phyloP scores from a whole-genome alignment of 2,888 invertebrate genomes.

The Noctua janthina region DNA sequence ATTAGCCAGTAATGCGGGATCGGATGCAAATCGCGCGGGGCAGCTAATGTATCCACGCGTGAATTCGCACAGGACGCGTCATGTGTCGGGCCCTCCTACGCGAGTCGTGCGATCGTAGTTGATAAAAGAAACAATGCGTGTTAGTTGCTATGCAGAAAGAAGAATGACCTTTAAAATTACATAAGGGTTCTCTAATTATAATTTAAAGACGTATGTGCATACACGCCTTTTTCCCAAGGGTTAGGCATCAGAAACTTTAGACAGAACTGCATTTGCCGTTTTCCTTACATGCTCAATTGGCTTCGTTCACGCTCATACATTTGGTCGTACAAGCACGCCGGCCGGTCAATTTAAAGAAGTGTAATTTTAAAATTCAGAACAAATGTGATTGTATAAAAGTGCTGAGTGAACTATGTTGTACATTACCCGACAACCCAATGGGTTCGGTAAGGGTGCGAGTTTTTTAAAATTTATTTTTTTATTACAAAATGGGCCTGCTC shows the following conservation, averaged over 20 bases:
- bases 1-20: constrained; percentile 58
- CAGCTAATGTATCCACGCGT: constrained; percentile 79
- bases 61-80: constrained; percentile 71
- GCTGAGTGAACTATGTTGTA: background rate
- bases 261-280: background rate
- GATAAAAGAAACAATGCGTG: background rate
- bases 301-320: background rate
- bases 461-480: no score
- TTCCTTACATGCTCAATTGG: background rate
- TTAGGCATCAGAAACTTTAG: background rate
- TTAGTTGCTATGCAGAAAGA: background rate
- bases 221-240: background rate
- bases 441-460: background rate
- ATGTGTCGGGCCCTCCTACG: constrained; percentile 24
- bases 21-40: constrained; percentile 82
- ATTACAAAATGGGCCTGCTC: no score
- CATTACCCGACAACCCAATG: background rate
- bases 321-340: background rate
- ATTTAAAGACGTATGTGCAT: background rate
- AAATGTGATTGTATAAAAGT: background rate
- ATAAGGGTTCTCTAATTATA: background rate
- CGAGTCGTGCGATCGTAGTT: background rate
- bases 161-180: background rate
- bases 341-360: background rate
- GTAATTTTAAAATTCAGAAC: background rate